Conservation (phyloP, 2,113 vertebrate species). For the Centrocercus urophasianus region DNA sequence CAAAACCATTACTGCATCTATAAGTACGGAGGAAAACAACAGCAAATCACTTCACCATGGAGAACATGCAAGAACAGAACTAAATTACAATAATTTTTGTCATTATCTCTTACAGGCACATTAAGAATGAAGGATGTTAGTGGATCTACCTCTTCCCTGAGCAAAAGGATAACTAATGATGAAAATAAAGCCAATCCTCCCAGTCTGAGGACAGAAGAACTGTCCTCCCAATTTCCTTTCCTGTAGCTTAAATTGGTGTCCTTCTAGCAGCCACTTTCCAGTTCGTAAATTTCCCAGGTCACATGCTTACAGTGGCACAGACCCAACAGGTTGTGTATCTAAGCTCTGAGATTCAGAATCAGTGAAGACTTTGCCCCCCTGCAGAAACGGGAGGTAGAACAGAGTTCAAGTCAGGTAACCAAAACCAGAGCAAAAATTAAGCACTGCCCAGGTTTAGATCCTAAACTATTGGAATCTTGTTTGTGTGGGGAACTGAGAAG, state of each 20-base stretch:
- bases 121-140: not conserved
- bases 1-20: constrained; percentile 33
- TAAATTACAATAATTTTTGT: not conserved
- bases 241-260: not conserved
- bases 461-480: not conserved
- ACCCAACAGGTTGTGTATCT: not conserved
- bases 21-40: not conserved
- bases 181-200: not conserved
- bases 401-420: constrained; percentile 2
- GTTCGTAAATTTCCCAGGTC: not conserved
- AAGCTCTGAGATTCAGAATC: not conserved
- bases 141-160: not conserved
- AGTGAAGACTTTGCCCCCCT: not conserved
- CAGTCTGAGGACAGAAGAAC: not conserved
- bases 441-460: not conserved
- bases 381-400: not conserved
- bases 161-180: not conserved
- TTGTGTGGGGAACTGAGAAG: not conserved
- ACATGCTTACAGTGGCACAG: not conserved
- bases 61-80: not conserved
- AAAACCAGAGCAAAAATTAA: not conserved
- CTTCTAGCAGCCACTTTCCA: not conserved
- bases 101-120: not conserved
- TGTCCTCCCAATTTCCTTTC: not conserved
- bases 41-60: not conserved